Conservation (phyloP, 2,888 invertebrate genomes). For the Dione vanillae region DNA sequence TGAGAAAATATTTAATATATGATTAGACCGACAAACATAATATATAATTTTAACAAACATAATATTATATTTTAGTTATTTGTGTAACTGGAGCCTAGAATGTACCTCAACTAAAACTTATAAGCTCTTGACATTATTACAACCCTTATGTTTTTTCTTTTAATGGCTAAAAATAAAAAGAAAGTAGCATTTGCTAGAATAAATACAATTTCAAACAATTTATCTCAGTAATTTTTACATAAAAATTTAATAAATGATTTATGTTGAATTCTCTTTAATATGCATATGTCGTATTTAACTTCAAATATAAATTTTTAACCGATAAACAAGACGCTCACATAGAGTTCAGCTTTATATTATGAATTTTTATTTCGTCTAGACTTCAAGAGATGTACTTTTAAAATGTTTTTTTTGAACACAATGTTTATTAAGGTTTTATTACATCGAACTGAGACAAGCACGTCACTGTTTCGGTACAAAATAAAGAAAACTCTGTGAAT, state of each 20-base stretch:
- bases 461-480: constrained; percentile 9
- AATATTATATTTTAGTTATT: no score
- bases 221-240: not conserved
- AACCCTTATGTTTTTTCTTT: no score
- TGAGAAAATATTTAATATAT: no score
- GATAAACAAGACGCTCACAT: constrained; percentile 7
- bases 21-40: no score
- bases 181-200: not conserved
- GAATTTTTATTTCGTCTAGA: constrained; percentile 38
- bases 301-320: not conserved
- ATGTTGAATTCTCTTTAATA: constrained; percentile 1
- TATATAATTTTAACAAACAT: no score
- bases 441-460: constrained; percentile 11
- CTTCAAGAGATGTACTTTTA: constrained; percentile 22
- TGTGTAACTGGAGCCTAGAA: no score
- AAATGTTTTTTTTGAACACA: constrained; percentile 13
- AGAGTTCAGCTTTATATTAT: constrained; percentile 20
- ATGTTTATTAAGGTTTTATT: constrained; percentile 16
- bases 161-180: no score
- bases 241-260: not conserved
- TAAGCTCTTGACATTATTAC: no score
- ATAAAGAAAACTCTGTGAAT: constrained; percentile 13
- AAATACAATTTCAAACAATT: not conserved
- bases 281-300: not conserved
- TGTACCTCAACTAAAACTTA: no score